These are phyloP conservation scores for Cherax destructor DNA, from an alignment of 1,140 invertebrate genomes.

Conservation along the genomic window DNA sequence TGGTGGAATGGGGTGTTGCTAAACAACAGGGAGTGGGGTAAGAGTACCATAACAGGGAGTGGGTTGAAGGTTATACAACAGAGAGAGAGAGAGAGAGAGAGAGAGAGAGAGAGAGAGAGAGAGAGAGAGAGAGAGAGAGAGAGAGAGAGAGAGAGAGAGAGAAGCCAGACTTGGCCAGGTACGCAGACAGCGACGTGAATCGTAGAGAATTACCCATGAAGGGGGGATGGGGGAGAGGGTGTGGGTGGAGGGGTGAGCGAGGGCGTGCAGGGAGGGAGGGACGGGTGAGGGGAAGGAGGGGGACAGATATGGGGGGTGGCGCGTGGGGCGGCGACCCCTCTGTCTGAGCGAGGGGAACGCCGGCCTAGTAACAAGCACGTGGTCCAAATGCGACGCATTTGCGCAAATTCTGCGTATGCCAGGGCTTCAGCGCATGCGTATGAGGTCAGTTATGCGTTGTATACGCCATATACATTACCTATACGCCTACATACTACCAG, in stretches of 20 bases:
- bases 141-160: background rate
- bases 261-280: background rate
- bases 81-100: background rate
- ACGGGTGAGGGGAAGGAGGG: slow-evolving; percentile 13
- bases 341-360: slow-evolving; percentile 54
- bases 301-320: background rate
- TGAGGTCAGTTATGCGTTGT: no score
- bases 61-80: background rate
- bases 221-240: background rate
- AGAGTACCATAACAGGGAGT: background rate
- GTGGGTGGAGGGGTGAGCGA: slow-evolving; percentile 2
- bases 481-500: no score
- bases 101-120: background rate
- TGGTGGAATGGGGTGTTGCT: background rate
- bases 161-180: background rate
- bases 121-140: background rate
- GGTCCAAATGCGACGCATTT: slow-evolving; percentile 54
- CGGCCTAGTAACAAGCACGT: slow-evolving; percentile 46
- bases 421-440: background rate
- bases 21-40: background rate
- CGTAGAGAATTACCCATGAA: background rate
- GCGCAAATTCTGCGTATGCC: slow-evolving; percentile 20
- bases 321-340: slow-evolving; percentile 56
- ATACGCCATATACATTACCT: no score
- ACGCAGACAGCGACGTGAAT: background rate